A percentile compares a stretch with the other conserved stretches of the same genome.
These are phyloP conservation scores for Panthera leo DNA, from an alignment of 2,113 vertebrate genomes.

Conservation along the genomic window DNA sequence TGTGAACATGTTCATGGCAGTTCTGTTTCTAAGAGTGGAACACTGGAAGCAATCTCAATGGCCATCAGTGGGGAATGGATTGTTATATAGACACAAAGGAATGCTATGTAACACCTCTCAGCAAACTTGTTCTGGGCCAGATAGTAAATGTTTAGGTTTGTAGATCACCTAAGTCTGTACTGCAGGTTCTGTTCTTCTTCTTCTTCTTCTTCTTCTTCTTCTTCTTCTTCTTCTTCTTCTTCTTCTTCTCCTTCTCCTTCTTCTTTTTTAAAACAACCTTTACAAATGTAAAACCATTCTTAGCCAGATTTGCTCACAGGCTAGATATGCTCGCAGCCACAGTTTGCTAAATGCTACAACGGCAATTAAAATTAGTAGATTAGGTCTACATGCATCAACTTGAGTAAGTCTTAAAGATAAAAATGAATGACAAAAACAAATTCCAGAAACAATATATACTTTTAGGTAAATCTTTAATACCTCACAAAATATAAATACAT, in stretches of 20 bases:
- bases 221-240: not conserved
- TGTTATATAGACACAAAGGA: not conserved
- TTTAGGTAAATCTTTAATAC: not conserved
- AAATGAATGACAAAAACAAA: not conserved
- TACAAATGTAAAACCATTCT: not conserved
- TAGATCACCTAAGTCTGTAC: not conserved
- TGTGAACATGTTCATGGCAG: not conserved
- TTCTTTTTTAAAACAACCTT: not conserved
- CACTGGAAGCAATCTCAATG: not conserved
- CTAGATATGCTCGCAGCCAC: not conserved
- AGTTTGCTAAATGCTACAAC: not conserved
- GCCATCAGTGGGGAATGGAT: not conserved
- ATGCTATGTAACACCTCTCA: not conserved
- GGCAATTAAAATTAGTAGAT: not conserved
- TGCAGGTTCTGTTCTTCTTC: not conserved
- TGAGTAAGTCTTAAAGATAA: constrained; percentile 4
- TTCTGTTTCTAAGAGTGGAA: not conserved
- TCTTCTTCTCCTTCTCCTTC: not conserved
- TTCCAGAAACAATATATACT: not conserved
- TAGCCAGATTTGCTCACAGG: not conserved
- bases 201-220: not conserved
- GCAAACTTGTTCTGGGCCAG: not conserved
- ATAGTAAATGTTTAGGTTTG: not conserved
- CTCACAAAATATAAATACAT: not conserved
- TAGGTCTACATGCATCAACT: not conserved